Evolutionary conservation across 2,888 invertebrate species (phyloP).

Genomic region (Rotaria magnacalcarata): DNA sequence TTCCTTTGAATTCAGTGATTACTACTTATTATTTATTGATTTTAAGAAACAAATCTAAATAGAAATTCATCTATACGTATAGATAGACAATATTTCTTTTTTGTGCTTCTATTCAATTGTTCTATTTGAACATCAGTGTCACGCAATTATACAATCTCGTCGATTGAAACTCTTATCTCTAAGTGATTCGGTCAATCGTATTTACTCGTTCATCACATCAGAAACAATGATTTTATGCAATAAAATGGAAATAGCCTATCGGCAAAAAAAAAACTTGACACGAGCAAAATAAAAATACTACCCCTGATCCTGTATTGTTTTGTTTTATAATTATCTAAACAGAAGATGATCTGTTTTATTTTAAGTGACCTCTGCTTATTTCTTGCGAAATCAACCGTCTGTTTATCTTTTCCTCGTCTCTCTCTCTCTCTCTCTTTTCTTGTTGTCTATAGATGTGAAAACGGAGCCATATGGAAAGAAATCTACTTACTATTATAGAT

Average conservation of each 20-base stretch:
- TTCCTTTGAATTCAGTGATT: neutral
- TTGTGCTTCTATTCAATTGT: neutral
- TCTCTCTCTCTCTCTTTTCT: too few relatives aligned
- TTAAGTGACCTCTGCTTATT: neutral
- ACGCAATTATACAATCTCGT: conserved; percentile 18
- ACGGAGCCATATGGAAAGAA: neutral
- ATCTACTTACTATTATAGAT: neutral
- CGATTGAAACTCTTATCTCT: conserved; percentile 12
- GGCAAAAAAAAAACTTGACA: neutral
- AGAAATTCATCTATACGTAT: neutral
- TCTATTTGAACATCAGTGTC: conserved; percentile 20
- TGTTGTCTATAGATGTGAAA: neutral
- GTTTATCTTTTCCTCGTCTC: too few relatives aligned
- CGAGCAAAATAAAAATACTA: neutral
- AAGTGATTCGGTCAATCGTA: conserved; percentile 22
- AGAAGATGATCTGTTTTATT: neutral
- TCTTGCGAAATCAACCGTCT: neutral
- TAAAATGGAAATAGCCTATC: conserved; percentile 6
- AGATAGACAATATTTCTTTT: neutral
- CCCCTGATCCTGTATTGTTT: neutral
- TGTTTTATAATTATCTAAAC: neutral
- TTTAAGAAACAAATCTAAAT: neutral
- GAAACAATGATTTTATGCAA: neutral
- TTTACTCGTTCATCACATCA: neutral
- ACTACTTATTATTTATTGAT: neutral